A percentile compares a stretch with the other conserved stretches of the same genome.
Conservation (phyloP, 2,113 vertebrate species). For the Calyptomena viridis region DNA sequence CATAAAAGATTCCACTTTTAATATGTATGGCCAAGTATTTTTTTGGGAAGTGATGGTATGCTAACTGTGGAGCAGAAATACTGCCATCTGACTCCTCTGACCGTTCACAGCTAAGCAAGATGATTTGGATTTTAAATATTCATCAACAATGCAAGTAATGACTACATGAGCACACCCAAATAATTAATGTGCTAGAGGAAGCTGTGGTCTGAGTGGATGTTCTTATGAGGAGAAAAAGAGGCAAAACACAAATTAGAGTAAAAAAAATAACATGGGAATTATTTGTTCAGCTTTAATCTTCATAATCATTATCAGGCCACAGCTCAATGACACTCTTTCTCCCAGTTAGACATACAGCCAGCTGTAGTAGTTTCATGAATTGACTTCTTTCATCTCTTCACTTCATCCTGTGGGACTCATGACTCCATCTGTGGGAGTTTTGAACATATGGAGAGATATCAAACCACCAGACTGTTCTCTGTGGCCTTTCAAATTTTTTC, state of each 20-base stretch:
- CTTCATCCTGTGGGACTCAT: slow-evolving; percentile 29
- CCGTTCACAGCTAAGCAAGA: background rate
- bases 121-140: background rate
- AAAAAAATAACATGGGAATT: background rate
- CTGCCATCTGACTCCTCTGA: background rate
- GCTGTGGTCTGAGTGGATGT: background rate
- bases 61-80: background rate
- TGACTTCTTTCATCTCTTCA: slow-evolving; percentile 53
- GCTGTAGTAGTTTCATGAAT: slow-evolving; percentile 14
- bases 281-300: slow-evolving; percentile 51
- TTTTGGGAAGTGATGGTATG: background rate
- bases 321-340: background rate
- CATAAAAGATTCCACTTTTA: background rate
- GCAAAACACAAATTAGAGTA: background rate
- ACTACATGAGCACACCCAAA: background rate
- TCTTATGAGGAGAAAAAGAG: background rate
- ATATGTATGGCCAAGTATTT: background rate
- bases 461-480: background rate
- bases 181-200: background rate
- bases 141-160: background rate
- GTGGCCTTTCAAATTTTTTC: background rate
- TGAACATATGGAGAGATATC: slow-evolving; percentile 45
- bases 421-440: slow-evolving; percentile 30
- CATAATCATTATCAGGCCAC: slow-evolving; percentile 18
- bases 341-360: background rate